A percentile compares a stretch with the other conserved stretches of the same genome.
Evolutionary conservation across 1,140 invertebrate species (phyloP).

Genomic region (Drosophila leontia): DNA sequence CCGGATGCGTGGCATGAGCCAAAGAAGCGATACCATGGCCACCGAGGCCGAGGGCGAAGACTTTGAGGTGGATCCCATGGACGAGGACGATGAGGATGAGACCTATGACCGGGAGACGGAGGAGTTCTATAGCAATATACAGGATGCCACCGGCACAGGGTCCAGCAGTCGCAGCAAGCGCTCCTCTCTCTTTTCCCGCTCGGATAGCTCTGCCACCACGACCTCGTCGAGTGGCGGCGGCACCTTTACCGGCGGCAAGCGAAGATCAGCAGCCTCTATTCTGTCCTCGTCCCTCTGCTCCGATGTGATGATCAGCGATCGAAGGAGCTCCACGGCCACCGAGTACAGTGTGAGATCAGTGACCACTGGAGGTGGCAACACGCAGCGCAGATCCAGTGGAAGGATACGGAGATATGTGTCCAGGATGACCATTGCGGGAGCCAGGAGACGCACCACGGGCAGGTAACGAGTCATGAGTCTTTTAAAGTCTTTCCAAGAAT

Average conservation of each 20-base stretch:
- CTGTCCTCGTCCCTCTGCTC: constrained; percentile 83
- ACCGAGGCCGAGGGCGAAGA: constrained; percentile 70
- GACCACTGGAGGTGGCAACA: neutral
- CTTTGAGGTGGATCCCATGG: constrained; percentile 74
- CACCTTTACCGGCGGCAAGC: constrained; percentile 69
- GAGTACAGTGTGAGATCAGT: constrained; percentile 73
- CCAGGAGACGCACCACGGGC: constrained; percentile 81
- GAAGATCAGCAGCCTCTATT: constrained; percentile 78
- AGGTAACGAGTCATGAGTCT: constrained; percentile 57
- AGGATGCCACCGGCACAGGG: constrained; percentile 69
- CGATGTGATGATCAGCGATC: constrained; percentile 75
- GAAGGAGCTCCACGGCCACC: constrained; percentile 80
- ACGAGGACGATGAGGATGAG: constrained; percentile 69
- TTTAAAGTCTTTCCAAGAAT: neutral
- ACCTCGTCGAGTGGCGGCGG: constrained; percentile 81
- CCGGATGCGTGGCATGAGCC: constrained; percentile 32
- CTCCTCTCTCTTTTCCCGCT: constrained; percentile 82
- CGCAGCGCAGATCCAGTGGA: constrained; percentile 75
- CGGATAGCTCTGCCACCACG: constrained; percentile 82
- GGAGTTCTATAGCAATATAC: constrained; percentile 82
- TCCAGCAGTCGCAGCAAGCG: constrained; percentile 68
- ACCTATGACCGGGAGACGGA: constrained; percentile 80
- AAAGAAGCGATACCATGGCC: constrained; percentile 73
- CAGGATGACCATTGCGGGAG: constrained; percentile 82
- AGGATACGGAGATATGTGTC: constrained; percentile 77